Evolutionary conservation across 2,113 vertebrate genomes (phyloP).

Genomic region (Corapipo altera): DNA sequence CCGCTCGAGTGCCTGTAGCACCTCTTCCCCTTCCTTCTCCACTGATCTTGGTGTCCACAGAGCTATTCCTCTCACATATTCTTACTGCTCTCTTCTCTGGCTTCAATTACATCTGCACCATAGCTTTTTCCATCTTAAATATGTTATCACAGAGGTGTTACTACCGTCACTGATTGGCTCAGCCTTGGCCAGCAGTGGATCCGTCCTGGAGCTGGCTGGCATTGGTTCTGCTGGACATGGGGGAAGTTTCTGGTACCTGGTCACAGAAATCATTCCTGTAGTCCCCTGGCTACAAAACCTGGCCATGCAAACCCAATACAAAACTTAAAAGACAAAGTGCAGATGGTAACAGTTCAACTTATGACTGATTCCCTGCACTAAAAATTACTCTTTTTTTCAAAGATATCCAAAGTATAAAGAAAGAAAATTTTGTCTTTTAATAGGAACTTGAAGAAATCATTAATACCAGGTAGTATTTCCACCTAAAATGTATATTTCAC

Average conservation of each 20-base stretch:
- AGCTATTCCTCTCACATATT: background rate
- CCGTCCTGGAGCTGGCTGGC: accelerated
- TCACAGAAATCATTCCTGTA: background rate
- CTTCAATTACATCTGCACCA: background rate
- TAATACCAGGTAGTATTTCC: background rate
- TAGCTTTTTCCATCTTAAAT: background rate
- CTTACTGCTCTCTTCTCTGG: background rate
- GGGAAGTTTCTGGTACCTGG: background rate
- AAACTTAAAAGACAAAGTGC: background rate
- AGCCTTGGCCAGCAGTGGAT: accelerated
- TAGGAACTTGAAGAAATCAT: background rate
- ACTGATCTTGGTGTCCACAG: no score
- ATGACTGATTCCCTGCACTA: background rate
- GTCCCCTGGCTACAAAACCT: accelerated
- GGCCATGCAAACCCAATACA: accelerated
- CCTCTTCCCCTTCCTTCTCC: background rate
- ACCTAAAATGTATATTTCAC: background rate
- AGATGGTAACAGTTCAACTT: background rate
- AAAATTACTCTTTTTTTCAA: background rate
- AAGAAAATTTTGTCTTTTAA: background rate
- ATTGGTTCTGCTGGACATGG: background rate
- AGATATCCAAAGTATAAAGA: background rate
- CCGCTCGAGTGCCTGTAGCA: background rate
- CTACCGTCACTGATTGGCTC: background rate
- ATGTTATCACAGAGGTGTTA: background rate